Base-by-base conservation (phyloP, 2,888 invertebrate genomes). In the Scaptomyza parva region DNA sequence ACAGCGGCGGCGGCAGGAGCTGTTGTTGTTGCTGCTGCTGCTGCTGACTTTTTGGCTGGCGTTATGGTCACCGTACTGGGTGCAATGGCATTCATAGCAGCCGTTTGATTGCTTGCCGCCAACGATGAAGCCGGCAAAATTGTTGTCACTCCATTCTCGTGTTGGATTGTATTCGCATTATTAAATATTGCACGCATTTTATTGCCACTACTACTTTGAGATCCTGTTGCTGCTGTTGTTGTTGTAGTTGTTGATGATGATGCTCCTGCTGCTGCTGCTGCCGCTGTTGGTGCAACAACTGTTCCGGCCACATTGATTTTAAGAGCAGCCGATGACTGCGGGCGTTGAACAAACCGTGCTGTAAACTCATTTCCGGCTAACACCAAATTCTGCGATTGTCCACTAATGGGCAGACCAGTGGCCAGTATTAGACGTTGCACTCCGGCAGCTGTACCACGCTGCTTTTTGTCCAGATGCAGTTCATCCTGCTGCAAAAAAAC, bases 41-140 rank as follows among this genome's bases (percentile, higher is more conserved):
- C 35, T 65, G 54, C 53, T 12, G 69, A 7, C 55, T 88, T 80
- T 40, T 88, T 88, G 41, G 72, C 76, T 20, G 91, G 87, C 50
- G 90, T 86, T 71, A 91, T 89, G 54, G 91, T 91, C 57, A 91
- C 90, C 30, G 89, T 90, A 55, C 88, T 90, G 28, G 89, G 90
- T 11, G 86, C 89, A 20, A 89, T 81, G 22, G 90, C 90, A 68
- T 90, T 88, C 90, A 90, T 89, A 5, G 90, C 89, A 2, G 90
- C 89, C 14, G 83, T 84, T 61, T 90, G 90, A 60, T 86, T 84
- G 51, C 80, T 81, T 17, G 90, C 90, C 9, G 89, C 89, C 64
- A 90, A 52, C 35, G 89, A 90, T 24, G 89, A 90, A 12, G 90
- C 90, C 6, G 90, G 90, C 68, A 90, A 70, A 55, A 90, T 90